These are phyloP conservation scores for Zaprionus nigranus DNA, from an alignment of 1,140 invertebrate genomes.

Conservation along the genomic window DNA sequence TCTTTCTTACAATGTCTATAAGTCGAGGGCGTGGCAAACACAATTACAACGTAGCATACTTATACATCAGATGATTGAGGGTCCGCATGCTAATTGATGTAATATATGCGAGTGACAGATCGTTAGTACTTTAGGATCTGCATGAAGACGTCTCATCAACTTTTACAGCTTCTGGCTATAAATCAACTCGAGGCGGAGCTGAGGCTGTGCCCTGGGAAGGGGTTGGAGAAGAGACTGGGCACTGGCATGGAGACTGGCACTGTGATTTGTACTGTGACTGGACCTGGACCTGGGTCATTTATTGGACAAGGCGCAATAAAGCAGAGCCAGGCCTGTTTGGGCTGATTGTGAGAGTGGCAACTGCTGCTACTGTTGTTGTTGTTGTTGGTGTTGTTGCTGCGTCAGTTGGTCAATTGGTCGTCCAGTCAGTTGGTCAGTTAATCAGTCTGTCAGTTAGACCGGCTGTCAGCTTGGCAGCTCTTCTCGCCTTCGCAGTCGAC, in stretches of 20 bases:
- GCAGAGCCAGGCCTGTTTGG: slow-evolving; percentile 14
- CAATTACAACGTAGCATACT: background rate
- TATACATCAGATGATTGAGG: background rate
- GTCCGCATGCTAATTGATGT: background rate
- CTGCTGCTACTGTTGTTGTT: slow-evolving; percentile 9
- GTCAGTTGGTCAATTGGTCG: slow-evolving; percentile 7
- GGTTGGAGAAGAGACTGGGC: background rate
- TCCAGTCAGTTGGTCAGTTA: slow-evolving; percentile 47
- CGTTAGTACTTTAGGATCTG: slow-evolving; percentile 11
- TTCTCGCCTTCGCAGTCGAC: slow-evolving; percentile 40
- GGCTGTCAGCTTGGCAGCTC: slow-evolving; percentile 4
- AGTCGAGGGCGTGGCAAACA: background rate
- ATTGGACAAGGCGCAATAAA: slow-evolving; percentile 34
- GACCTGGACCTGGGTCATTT: slow-evolving; percentile 32
- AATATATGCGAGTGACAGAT: background rate
- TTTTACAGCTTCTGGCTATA: slow-evolving; percentile 18
- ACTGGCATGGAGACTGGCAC: background rate
- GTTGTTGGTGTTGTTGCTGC: background rate
- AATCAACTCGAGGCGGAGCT: background rate
- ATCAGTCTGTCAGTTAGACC: slow-evolving; percentile 38
- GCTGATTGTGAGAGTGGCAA: slow-evolving; percentile 36
- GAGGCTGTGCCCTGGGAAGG: background rate
- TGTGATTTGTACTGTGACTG: slow-evolving; percentile 2
- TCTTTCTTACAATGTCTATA: background rate
- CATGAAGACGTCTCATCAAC: slow-evolving; percentile 8